These are phyloP conservation scores for Hoplodrina blanda DNA, from an alignment of 2,888 invertebrate genomes.

Conservation along the genomic window DNA sequence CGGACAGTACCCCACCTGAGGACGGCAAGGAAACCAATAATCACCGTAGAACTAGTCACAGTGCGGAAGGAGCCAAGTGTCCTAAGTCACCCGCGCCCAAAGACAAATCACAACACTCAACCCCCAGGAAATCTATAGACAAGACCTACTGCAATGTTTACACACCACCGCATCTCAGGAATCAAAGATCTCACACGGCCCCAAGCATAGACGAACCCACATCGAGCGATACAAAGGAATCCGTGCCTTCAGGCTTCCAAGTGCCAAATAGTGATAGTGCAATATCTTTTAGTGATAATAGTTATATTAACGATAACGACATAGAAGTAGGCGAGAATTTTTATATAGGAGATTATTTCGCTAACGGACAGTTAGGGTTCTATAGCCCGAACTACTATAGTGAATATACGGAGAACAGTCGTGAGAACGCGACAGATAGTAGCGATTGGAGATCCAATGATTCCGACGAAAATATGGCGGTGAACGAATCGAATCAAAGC, in stretches of 20 bases:
- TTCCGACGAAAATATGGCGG: slow-evolving; percentile 82
- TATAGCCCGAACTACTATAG: slow-evolving; percentile 83
- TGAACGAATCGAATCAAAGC: slow-evolving; percentile 80
- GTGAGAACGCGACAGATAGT: slow-evolving; percentile 67
- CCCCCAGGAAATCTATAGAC: slow-evolving; percentile 83
- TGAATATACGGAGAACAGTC: slow-evolving; percentile 76
- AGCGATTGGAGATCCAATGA: slow-evolving; percentile 82
- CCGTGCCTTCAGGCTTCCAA: slow-evolving; percentile 86
- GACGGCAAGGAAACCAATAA: slow-evolving; percentile 70
- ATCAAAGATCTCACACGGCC: slow-evolving; percentile 81
- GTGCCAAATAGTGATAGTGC: slow-evolving; percentile 90
- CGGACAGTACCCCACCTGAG: slow-evolving; percentile 70
- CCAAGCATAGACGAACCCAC: slow-evolving; percentile 77
- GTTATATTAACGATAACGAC: slow-evolving; percentile 85
- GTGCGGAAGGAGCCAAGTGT: slow-evolving; percentile 75
- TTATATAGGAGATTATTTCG: slow-evolving; percentile 89
- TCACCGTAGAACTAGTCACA: slow-evolving; percentile 73
- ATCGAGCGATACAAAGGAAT: slow-evolving; percentile 78
- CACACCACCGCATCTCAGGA: slow-evolving; percentile 87
- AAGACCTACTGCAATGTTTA: slow-evolving; percentile 89
- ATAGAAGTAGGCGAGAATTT: slow-evolving; percentile 85
- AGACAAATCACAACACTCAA: slow-evolving; percentile 82
- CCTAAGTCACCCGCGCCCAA: slow-evolving; percentile 82
- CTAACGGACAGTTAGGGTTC: slow-evolving; percentile 86
- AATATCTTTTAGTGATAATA: slow-evolving; percentile 88